Conservation (phyloP, 2,797 vertebrate genomes). For the Masticophis lateralis region DNA sequence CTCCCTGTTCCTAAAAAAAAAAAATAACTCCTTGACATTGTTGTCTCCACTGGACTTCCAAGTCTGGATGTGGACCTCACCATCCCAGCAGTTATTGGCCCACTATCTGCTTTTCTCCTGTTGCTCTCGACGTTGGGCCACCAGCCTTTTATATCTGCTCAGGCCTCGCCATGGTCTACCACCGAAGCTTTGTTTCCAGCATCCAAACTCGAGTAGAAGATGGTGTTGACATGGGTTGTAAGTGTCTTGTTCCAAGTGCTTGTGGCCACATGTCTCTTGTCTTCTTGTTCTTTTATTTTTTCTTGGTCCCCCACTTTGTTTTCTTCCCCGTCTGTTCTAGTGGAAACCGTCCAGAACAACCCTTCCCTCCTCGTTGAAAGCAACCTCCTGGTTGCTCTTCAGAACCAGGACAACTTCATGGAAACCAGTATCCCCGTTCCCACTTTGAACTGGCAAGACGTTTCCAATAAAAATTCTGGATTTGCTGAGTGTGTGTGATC, state of each 20-base stretch:
- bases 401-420: constrained; percentile 91
- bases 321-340: constrained; percentile 79
- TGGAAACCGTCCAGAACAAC: constrained; percentile 96
- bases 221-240: constrained; percentile 42
- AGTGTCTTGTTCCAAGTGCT: constrained; percentile 54
- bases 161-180: neutral
- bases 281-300: constrained; percentile 48
- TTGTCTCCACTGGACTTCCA: neutral
- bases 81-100: constrained; percentile 42
- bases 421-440: constrained; percentile 96
- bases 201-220: constrained; percentile 36
- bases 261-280: constrained; percentile 72
- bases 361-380: constrained; percentile 91
- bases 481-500: constrained; percentile 93
- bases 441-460: constrained; percentile 89
- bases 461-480: constrained; percentile 79
- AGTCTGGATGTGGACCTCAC: neutral
- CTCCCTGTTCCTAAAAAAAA: neutral
- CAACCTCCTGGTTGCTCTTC: constrained; percentile 80
- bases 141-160: constrained; percentile 39
- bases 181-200: constrained; percentile 26
- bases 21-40: neutral
- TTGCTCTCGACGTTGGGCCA: neutral
- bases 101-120: neutral
- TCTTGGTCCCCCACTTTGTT: constrained; percentile 64